These are phyloP conservation scores for Callithrix jacchus DNA, from an alignment of 2,113 vertebrate genomes.

Conservation along the genomic window DNA sequence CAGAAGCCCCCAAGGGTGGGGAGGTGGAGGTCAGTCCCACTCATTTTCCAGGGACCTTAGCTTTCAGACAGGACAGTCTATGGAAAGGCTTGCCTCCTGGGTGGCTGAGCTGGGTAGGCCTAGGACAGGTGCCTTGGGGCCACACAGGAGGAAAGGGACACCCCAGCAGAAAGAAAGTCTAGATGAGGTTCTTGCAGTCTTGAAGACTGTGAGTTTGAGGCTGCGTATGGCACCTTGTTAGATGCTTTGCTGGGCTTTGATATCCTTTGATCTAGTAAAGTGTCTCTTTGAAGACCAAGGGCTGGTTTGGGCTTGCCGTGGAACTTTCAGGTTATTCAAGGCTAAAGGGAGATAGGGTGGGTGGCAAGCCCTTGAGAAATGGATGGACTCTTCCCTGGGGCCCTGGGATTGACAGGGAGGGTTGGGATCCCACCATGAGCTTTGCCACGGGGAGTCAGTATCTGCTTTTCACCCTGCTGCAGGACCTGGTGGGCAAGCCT, in stretches of 20 bases:
- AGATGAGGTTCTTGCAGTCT: background rate
- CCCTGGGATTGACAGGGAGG: background rate
- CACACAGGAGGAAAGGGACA: background rate
- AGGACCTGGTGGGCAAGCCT: slow-evolving; percentile 94
- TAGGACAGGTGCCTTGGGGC: background rate
- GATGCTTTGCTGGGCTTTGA: background rate
- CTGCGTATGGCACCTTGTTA: background rate
- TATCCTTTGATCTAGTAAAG: background rate
- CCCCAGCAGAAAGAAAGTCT: background rate
- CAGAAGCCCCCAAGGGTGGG: slow-evolving; percentile 87
- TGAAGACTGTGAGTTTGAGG: background rate
- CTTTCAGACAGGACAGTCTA: background rate
- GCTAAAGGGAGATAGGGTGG: background rate
- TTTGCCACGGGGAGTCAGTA: background rate
- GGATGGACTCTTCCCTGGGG: background rate
- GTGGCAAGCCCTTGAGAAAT: background rate
- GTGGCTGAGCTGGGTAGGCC: background rate
- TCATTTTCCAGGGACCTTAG: background rate
- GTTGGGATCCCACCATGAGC: background rate
- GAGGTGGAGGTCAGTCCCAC: slow-evolving; percentile 92
- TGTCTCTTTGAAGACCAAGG: slow-evolving; percentile 15
- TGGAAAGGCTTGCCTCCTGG: background rate
- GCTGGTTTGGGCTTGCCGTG: background rate
- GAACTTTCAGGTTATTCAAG: background rate
- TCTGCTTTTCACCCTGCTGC: slow-evolving; percentile 53